Conservation (phyloP, 2,888 invertebrate species). For the Sylvicola cinctus region DNA sequence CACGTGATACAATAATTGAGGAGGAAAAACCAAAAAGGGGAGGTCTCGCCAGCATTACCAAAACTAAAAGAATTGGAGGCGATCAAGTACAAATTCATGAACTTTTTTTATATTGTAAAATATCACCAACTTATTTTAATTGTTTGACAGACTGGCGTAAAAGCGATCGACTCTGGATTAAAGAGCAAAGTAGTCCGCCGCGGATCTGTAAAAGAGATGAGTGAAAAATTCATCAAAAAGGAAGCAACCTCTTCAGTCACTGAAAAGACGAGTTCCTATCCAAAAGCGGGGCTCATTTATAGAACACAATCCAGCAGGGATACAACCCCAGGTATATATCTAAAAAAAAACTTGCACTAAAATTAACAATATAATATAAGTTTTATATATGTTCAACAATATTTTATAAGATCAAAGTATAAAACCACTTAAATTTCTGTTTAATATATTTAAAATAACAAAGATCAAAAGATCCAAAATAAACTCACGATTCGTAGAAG, state of each 20-base stretch:
- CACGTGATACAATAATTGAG: constrained; percentile 16
- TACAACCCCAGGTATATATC: constrained; percentile 15
- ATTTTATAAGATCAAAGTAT: too few species aligned
- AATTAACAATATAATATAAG: background rate
- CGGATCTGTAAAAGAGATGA: constrained; percentile 54
- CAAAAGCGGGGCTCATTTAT: constrained; percentile 54
- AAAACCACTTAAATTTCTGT: too few species aligned
- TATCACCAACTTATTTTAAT: too few species aligned
- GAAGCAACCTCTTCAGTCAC: constrained; percentile 18
- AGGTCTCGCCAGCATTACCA: constrained; percentile 19
- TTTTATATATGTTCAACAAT: too few species aligned
- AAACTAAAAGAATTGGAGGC: constrained; percentile 16
- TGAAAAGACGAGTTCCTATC: constrained; percentile 27
- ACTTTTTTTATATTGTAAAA: too few species aligned
- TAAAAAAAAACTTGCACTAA: constrained; percentile 1
- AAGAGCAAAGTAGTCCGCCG: constrained; percentile 31
- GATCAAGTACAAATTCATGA: constrained; percentile 11
- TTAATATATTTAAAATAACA: too few species aligned
- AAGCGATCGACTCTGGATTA: too few species aligned
- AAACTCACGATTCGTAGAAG: too few species aligned
- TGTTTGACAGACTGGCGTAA: too few species aligned
- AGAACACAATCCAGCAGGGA: constrained; percentile 32
- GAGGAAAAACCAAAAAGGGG: constrained; percentile 27
- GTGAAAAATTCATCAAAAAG: constrained; percentile 59
- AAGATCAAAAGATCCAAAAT: too few species aligned